Evolutionary conservation across 2,113 vertebrate genomes (phyloP), one percentile per base, ranked within the genome.

Genomic region (Cepphus grylle): DNA sequence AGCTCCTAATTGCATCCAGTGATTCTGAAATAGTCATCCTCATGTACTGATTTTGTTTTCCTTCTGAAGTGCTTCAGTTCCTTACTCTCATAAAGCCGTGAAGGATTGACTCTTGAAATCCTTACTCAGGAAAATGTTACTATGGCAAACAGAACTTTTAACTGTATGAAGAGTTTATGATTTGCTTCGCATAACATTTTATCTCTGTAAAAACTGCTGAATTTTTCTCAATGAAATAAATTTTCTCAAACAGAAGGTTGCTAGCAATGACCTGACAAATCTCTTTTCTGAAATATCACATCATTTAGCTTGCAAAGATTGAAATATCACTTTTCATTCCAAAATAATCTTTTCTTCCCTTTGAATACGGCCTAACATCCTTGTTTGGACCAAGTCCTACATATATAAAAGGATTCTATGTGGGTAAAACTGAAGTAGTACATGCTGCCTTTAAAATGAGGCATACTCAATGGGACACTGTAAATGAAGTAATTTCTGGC

Each of bases 401-500:
- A 55, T 30, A 66, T 47, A 42, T 61, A 78, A 88, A 81, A 91
- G 47, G 36, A 55, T 69, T 83, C 74, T 49, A 14, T 15, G 16
- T 38, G 34, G 27, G 14, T 65, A 89, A 91, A 78, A 73, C 36
- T 27, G 36, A 59, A 86, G 52, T 16, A 96, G 45, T 49, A 53
- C 30, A 58, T 3, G 10, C 58, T 85, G 36, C 29, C 70, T 94
- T 90, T 45, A 79, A 80, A 93, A 87, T 6, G 16, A 85, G 38
- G 40, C 27, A 77, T 50, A 69, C 13, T 81, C 0, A 2, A 56
- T 15, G 47, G 47, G n/a, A 76, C 32, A 93, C 4, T 79, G 65
- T 71, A 87, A 91, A 91, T 50, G 22, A 92, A 96, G 89, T 72
- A 1, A 81, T 45, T 89, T 92, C 70, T 97, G 93, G 86, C 93